Percentiles rank a stretch among this genome's conserved stretches.
Conservation (phyloP, 2,113 vertebrate genomes). For the Origma solitaria region DNA sequence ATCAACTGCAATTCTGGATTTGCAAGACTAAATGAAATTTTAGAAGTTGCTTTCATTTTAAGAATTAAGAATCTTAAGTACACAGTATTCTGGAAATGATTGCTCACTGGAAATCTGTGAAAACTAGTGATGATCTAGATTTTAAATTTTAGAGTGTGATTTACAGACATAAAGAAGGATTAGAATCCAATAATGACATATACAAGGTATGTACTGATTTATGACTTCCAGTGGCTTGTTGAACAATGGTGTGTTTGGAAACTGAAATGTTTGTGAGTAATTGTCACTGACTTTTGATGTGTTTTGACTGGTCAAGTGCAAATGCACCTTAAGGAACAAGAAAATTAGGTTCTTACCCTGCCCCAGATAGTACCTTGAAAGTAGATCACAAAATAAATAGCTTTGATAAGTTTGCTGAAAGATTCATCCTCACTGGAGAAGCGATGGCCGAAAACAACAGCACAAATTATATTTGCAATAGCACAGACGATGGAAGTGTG, state of each 20-base stretch:
- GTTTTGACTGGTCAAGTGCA: neutral
- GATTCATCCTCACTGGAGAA: slow-evolving; percentile 50
- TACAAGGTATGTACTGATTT: neutral
- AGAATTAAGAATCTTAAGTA: neutral
- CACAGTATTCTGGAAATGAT: neutral
- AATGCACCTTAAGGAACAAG: neutral
- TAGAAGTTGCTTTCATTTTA: neutral
- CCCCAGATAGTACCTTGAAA: slow-evolving; percentile 52
- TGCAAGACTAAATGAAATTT: neutral
- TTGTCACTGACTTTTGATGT: neutral
- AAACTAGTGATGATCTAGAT: neutral
- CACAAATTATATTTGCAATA: slow-evolving; percentile 48
- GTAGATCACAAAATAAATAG: slow-evolving; percentile 49
- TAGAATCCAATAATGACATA: neutral
- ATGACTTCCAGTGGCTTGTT: neutral
- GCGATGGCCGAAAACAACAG: slow-evolving; percentile 42
- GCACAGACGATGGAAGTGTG: neutral
- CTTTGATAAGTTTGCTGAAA: slow-evolving; percentile 58
- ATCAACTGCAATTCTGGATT: neutral
- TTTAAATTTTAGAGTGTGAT: neutral
- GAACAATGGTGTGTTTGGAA: neutral
- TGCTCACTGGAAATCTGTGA: neutral
- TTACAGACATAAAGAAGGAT: neutral
- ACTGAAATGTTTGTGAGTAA: neutral
- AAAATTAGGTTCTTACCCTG: slow-evolving; percentile 34